Conservation (phyloP, 2,888 invertebrate genomes). For the Globia sparganii region DNA sequence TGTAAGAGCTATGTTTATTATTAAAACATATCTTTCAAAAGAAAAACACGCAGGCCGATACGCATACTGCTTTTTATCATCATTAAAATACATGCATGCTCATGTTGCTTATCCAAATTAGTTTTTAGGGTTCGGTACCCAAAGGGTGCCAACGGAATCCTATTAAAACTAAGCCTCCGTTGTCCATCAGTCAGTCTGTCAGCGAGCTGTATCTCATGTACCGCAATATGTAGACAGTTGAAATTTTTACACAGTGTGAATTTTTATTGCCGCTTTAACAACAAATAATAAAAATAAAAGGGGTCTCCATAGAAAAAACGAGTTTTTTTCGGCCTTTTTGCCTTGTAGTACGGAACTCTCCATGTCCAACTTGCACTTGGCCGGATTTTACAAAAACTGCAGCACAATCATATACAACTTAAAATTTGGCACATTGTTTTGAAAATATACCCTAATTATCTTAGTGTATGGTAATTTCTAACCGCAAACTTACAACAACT, state of each 20-base stretch:
- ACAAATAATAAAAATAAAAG: background rate
- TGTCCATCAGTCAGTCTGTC: background rate
- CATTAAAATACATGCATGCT: background rate
- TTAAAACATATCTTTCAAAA: background rate
- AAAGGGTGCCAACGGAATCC: no score
- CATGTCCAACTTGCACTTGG: background rate
- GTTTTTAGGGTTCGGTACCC: background rate
- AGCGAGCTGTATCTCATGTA: background rate
- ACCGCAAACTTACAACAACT: background rate
- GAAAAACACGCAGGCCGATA: background rate
- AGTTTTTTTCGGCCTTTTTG: background rate
- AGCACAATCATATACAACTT: no score
- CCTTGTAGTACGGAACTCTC: background rate
- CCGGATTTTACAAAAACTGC: background rate
- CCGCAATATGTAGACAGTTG: background rate
- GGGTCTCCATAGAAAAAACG: background rate
- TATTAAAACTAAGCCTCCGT: background rate
- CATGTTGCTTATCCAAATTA: no score
- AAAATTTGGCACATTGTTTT: background rate
- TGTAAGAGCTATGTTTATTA: background rate
- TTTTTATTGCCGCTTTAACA: background rate
- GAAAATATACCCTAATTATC: background rate
- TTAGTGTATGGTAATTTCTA: no score
- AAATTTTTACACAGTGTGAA: background rate
- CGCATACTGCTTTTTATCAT: background rate